phyloP scores from a whole-genome alignment of 2,113 vertebrate genomes.

The Candoia aspera region DNA sequence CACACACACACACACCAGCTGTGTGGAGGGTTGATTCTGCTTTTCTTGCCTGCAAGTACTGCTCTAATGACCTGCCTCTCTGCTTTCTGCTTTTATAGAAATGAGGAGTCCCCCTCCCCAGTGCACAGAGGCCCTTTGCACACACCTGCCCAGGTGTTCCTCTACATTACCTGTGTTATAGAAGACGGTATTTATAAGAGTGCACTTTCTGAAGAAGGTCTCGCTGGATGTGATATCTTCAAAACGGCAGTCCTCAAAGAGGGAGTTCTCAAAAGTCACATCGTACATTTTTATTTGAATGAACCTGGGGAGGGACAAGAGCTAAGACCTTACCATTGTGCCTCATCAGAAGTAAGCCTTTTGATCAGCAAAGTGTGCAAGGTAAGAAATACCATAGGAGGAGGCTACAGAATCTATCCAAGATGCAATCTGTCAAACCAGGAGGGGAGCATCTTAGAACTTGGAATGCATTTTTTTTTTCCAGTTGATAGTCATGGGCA shows the following conservation, averaged over 20 bases:
- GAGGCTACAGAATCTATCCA: not conserved
- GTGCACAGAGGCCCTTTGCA: not conserved
- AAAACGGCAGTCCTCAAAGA: constrained; percentile 95
- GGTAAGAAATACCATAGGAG: not conserved
- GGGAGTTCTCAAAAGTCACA: constrained; percentile 89
- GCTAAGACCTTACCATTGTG: not conserved
- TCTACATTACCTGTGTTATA: constrained; percentile 86
- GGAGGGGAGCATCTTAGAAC: not conserved
- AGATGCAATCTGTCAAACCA: not conserved
- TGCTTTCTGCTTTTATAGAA: not conserved
- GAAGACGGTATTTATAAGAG: constrained; percentile 87
- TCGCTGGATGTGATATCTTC: constrained; percentile 90
- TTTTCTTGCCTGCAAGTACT: not conserved
- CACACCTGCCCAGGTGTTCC: not conserved
- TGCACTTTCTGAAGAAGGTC: constrained; percentile 96
- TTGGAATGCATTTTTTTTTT: not conserved
- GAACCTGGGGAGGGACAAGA: constrained; percentile 77
- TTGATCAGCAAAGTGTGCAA: not conserved
- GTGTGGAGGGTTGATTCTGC: not conserved
- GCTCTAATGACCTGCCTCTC: not conserved
- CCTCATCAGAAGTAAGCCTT: not conserved
- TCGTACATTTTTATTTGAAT: constrained; percentile 91
- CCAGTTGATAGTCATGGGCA: not conserved
- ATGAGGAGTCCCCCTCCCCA: too few relatives aligned
- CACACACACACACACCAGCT: too few relatives aligned